A percentile compares a stretch with the other conserved stretches of the same genome.
Evolutionary conservation across 2,888 invertebrate species (phyloP).

Genomic region (Nebria brevicollis): DNA sequence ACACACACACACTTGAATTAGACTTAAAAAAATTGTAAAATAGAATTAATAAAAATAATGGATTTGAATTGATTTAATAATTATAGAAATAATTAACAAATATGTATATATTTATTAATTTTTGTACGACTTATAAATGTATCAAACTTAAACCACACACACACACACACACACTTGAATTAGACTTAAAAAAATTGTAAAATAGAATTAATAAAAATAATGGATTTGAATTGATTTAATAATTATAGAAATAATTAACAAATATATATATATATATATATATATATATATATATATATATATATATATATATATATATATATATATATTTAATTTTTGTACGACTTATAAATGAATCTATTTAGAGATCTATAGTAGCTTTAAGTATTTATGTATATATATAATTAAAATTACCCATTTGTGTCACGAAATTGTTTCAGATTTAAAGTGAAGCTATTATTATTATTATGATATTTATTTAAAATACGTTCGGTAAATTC

Average conservation of each 20-base stretch:
- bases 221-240: background rate
- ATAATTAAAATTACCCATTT: background rate
- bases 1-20: too few relatives aligned
- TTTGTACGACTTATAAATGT: background rate
- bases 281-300: too few relatives aligned
- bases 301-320: too few relatives aligned
- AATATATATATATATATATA: background rate
- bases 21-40: too few relatives aligned
- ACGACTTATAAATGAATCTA: too few relatives aligned
- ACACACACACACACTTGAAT: too few relatives aligned
- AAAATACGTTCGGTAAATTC: conserved; percentile 32
- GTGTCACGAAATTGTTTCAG: background rate
- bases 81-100: background rate
- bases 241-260: background rate
- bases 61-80: background rate
- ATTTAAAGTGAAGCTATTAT: background rate
- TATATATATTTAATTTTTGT: too few relatives aligned
- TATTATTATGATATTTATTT: conserved; percentile 15
- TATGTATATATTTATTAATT: background rate
- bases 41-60: too few relatives aligned
- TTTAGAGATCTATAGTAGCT: too few relatives aligned
- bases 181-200: too few relatives aligned
- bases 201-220: too few relatives aligned
- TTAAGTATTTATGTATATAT: background rate
- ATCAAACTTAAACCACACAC: too few relatives aligned